These are phyloP conservation scores for Ceyx melanurus DNA, from an alignment of 2,113 vertebrate genomes.

Conservation along the genomic window DNA sequence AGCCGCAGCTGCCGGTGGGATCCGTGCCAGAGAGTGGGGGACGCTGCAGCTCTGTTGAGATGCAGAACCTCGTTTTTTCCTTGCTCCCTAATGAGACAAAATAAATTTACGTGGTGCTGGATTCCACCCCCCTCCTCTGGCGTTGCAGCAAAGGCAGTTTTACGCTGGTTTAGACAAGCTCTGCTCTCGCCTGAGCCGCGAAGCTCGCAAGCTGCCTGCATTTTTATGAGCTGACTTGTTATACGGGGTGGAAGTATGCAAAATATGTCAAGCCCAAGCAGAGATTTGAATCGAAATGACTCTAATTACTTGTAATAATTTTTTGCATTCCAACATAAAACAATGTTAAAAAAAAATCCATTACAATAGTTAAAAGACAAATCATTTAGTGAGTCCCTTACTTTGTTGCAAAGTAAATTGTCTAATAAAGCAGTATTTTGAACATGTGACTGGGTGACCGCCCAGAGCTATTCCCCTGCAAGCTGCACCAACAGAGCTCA, in stretches of 20 bases:
- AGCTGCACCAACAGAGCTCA: neutral
- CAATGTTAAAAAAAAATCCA: constrained; percentile 56
- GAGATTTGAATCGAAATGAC: constrained; percentile 71
- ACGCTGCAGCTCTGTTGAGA: fast-evolving
- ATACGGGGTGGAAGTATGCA: constrained; percentile 28
- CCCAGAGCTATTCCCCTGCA: constrained; percentile 47
- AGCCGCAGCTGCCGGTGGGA: fast-evolving
- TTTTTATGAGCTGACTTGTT: constrained; percentile 75
- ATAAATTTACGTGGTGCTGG: neutral
- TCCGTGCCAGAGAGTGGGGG: fast-evolving
- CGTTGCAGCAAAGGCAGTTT: constrained; percentile 26
- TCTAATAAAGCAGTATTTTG: neutral
- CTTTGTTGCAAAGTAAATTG: neutral
- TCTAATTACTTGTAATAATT: constrained; percentile 79
- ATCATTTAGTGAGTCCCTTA: constrained; percentile 63
- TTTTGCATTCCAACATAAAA: constrained; percentile 75
- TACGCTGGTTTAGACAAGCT: constrained; percentile 11
- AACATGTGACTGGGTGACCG: neutral
- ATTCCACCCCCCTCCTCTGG: neutral
- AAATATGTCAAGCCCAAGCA: constrained; percentile 73
- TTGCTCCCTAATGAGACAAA: constrained; percentile 30
- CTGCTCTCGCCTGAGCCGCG: neutral
- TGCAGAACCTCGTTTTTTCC: neutral
- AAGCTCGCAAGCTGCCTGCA: constrained; percentile 51
- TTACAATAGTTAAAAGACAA: constrained; percentile 73